These are phyloP conservation scores for Dorcus parallelipipedus DNA, from an alignment of 2,888 invertebrate species.

Conservation along the genomic window DNA sequence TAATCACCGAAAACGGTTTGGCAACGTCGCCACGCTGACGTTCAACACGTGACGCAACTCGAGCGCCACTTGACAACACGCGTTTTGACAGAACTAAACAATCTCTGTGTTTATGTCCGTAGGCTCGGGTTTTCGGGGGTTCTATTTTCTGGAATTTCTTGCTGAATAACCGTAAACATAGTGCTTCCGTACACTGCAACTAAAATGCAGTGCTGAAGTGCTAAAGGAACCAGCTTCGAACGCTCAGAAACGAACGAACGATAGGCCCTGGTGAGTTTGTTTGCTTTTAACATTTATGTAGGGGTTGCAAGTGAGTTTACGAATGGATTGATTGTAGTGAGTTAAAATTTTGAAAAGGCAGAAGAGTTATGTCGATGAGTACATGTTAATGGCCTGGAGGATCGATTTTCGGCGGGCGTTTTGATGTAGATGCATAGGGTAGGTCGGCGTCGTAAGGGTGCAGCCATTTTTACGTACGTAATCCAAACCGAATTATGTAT, in stretches of 20 bases:
- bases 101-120: slow-evolving; percentile 11
- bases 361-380: neutral
- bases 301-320: neutral
- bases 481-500: too few species aligned
- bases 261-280: slow-evolving; percentile 2
- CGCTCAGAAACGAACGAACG: too few species aligned
- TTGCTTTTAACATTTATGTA: slow-evolving; percentile 6
- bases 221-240: too few species aligned
- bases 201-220: too few species aligned
- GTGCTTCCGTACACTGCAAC: too few species aligned
- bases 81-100: slow-evolving; percentile 12
- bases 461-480: slow-evolving; percentile 3
- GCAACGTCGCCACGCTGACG: too few species aligned
- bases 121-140: neutral
- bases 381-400: too few species aligned
- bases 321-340: neutral
- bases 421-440: neutral
- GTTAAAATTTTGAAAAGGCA: neutral
- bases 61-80: slow-evolving; percentile 9
- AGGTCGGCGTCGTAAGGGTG: slow-evolving; percentile 6
- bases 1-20: too few species aligned
- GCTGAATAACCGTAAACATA: neutral
- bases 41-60: neutral
- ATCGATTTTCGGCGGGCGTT: neutral
- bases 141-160: neutral